Base-by-base conservation (phyloP, 2,888 invertebrate genomes). In the Eristalis pertinax region DNA sequence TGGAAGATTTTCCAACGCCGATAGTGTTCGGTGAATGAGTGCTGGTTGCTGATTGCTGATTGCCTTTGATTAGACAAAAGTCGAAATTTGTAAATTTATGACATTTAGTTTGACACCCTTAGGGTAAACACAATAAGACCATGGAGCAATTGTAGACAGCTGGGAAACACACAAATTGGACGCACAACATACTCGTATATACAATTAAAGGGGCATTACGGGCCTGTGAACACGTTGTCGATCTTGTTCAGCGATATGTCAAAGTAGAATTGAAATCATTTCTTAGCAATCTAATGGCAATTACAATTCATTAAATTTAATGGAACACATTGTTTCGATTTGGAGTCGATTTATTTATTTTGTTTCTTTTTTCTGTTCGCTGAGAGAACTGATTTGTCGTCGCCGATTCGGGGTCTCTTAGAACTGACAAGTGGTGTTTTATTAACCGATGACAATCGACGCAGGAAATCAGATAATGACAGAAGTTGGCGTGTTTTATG, bases 271-370 rank as follows among this genome's bases (percentile, higher is more conserved):
- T 78, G 85, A 86, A 86, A 86, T 86, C 82, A 86, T 86, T 86
- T 78, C 85, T 78, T 70, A 83, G 67, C 78, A 86, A 86, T 86
- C 83, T 83, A 83, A 72, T 63, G 43, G 72, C 86, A 86, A 86
- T 86, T 86, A 86, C 86, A 82, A 86, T 82, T 82, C 78, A 86
- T 86, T 86, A 82, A 78, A 82, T 41, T 67, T 86, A 83, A 86
- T 86, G 75, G 78, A 74, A 70, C 26, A 82, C 69, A 85, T 82
- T 86, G 85, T 86, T 82, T 81, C 85, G 81, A 77, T 69, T 68
- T 67, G 38, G 73, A 80, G 83, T 87, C 77, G 74, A 63, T 88
- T 80, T 69, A 76, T 84, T 84, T 56, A 84, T 70, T 29, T 84
- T 56, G 82, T 70, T 29, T 76, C 0, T 83, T 80, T 15, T 43